phyloP scores from a whole-genome alignment of 2,888 invertebrate genomes.

The Syrphus vitripennis region DNA sequence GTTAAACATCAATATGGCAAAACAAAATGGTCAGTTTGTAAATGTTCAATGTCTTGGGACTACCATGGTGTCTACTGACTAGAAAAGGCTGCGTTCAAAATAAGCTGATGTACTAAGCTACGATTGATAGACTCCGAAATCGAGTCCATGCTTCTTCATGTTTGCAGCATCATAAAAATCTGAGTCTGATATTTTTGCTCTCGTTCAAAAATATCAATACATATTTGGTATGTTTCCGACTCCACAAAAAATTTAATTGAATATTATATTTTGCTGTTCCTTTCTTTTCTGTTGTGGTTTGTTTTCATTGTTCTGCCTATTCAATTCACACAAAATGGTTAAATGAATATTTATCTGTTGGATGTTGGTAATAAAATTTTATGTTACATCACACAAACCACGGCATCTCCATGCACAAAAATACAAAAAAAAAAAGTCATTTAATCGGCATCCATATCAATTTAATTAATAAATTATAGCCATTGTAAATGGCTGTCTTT shows the following conservation, averaged over 20 bases:
- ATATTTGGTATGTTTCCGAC: no score
- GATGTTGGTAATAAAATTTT: conserved; percentile 36
- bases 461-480: conserved; percentile 65
- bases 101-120: no score
- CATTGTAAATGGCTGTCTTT: conserved; percentile 48
- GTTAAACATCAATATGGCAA: no score
- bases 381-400: conserved; percentile 26
- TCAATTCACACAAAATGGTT: not conserved
- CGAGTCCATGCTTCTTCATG: no score
- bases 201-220: not conserved
- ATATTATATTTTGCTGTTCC: no score
- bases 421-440: conserved; percentile 13
- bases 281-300: no score
- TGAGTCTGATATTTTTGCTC: not conserved
- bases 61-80: no score
- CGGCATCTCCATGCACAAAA: not conserved
- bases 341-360: not conserved
- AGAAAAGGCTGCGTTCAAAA: no score
- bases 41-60: no score
- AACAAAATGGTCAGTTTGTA: no score
- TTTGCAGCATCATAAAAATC: no score
- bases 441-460: conserved; percentile 63
- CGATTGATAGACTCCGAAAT: no score
- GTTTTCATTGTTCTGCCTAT: not conserved
- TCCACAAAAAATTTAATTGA: not conserved